Conservation (phyloP, 35 echinoderm and acorn worm genomes). For the Ophioderma brevispina region DNA sequence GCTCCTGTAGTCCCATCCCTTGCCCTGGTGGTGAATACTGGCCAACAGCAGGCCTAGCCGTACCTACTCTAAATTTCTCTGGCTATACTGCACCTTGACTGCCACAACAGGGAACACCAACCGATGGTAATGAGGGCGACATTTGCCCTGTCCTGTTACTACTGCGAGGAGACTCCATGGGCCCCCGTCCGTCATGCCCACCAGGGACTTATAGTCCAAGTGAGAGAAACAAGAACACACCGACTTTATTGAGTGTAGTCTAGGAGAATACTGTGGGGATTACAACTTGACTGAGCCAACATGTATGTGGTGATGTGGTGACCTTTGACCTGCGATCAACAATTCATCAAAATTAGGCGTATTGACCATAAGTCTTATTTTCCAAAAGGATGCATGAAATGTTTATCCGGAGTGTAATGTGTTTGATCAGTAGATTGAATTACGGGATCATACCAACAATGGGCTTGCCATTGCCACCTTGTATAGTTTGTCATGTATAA, state of each 20-base stretch:
- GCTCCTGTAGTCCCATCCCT: constrained; percentile 72
- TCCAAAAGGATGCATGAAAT: too few relatives aligned
- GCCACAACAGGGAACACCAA: constrained; percentile 78
- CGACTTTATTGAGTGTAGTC: constrained; percentile 75
- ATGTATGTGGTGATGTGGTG: too few relatives aligned
- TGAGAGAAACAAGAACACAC: constrained; percentile 71
- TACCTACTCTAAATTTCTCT: constrained; percentile 67
- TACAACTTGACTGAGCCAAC: constrained; percentile 86
- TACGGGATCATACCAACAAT: too few relatives aligned
- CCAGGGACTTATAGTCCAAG: constrained; percentile 82
- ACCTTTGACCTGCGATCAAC: too few relatives aligned
- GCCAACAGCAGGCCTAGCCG: constrained; percentile 62
- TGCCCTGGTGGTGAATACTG: constrained; percentile 91
- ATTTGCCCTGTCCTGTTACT: constrained; percentile 89
- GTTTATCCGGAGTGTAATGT: too few relatives aligned
- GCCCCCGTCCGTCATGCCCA: constrained; percentile 66
- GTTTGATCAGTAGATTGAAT: too few relatives aligned
- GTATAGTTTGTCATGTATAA: too few relatives aligned
- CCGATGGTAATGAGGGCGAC: constrained; percentile 76
- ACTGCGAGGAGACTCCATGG: constrained; percentile 78
- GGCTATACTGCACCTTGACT: constrained; percentile 78
- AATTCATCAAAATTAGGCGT: too few relatives aligned
- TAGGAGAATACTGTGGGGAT: constrained; percentile 92
- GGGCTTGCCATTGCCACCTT: too few relatives aligned
- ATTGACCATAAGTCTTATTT: too few relatives aligned